Evolutionary conservation across 2,797 vertebrate genomes (phyloP), one percentile per base, ranked within the genome.

Genomic region (Capromys pilorides): DNA sequence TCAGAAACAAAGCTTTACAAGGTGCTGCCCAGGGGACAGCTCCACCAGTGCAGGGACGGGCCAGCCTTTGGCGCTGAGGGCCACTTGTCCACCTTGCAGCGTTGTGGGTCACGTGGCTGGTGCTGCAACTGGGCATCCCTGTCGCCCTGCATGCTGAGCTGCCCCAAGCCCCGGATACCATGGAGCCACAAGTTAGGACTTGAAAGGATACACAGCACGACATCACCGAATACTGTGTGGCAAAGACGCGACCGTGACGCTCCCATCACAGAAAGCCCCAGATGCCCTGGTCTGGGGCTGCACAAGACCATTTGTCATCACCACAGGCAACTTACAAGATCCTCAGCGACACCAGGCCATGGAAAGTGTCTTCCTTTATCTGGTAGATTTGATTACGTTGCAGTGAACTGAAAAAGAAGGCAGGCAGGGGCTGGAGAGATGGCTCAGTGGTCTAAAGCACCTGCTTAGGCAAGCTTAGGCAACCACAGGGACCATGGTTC

Each of bases 331-430:
- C 99, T 99, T 98, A 99, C 99, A 99, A 98, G 88, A 99, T 97
- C 96, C 98, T 98, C 66, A 99, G 98, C 93, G 98, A 98, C 28
- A 98, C 97, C n/a, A 99, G 98, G 96, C 99, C 99, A 93, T 99
- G 99, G 95, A 99, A 99, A 78, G 99, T 99, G 91, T 98, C 98
- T 95, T 98, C 98, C 80, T 98, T 98, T 83, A 99, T 99, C 97
- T 99, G 98, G 81, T 97, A 98, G 96, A 99, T 99, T 51, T 98
- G 98, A 98, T 99, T 99, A 96, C 99, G 99, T 79, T 99, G 99
- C 90, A 99, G 98, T 96, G 98, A 99, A 98, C 99, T 99, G 97
- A 94, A 97, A 91, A 19, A 97, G 39, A 24, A 36, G 10, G 62
- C n/a, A 81, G 13, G 64, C 64, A 36, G 19, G n/a, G n/a, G n/a